Evolutionary conservation across 2,888 invertebrate species (phyloP), one percentile per base, ranked within the genome.

Genomic region (Aplocera efformata): DNA sequence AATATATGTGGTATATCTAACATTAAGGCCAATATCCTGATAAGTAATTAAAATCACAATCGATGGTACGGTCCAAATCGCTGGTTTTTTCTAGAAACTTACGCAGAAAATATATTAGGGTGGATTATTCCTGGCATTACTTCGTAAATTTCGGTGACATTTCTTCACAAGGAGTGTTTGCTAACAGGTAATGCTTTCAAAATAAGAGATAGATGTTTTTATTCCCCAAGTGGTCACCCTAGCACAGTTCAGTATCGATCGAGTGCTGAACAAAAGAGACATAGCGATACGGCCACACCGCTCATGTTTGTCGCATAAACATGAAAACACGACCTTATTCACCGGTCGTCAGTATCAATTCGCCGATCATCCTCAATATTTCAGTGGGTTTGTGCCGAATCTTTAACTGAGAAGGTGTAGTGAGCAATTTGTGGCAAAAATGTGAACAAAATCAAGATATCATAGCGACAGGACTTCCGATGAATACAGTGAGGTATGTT

Each of bases 251-350:
- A 30, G 59, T 85, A 86, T 86, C 85, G 86, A 86, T 86, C 79
- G 70, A 59, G 50, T 58, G 60, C 50, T 56, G 68, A 67, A 72
- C 64, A 72, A 81, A 63, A 69, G 74, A 63, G 81, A 80, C 60
- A 49, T 48, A 57, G 49, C 65, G 64, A 79, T 86, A 72, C 53
- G 48, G 64, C 71, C 56, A 50, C 53, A 53, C 76, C 60, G 53
- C 61, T 85, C 79, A 44, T 34, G 60, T 77, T 79, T 83, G 84
- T 75, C 83, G 86, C 85, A 85, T 82, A 73, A 79, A 78, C 75
- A 77, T 75, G 73, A 58, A 79, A 79, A 79, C 62, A 64, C 72
- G 68, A 75, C 73, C 68, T 69, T 78, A 77, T 74, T 70, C 67
- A 71, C 72, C 56, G 53, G 58, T 51, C 47, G 50, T 51, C 59